Conservation (phyloP, 2,797 vertebrate genomes). For the Mormyrops attenuatus region DNA sequence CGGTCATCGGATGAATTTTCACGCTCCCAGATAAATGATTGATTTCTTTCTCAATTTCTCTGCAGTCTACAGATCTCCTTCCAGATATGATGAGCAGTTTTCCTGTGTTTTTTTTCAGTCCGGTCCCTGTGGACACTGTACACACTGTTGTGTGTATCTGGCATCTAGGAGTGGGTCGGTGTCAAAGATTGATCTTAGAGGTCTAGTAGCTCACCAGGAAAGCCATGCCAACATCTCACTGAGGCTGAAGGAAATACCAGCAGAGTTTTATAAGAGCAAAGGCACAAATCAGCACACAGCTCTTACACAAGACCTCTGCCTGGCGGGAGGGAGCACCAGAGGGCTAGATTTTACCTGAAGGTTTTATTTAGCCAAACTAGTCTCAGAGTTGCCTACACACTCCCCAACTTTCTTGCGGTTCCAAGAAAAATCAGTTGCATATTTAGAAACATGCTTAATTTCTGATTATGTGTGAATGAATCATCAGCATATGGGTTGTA, state of each 20-base stretch:
- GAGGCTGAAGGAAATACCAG: neutral
- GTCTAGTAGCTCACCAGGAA: neutral
- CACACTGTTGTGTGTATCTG: neutral
- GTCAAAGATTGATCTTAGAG: neutral
- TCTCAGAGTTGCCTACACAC: neutral
- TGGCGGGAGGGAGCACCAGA: neutral
- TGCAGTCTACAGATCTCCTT: neutral
- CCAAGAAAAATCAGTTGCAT: neutral
- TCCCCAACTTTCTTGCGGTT: neutral
- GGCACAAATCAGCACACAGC: neutral
- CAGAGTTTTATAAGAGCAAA: neutral
- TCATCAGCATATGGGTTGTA: neutral
- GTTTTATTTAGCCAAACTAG: neutral
- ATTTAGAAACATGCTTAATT: slow-evolving; percentile 13
- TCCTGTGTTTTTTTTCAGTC: neutral
- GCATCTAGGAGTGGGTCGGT: neutral
- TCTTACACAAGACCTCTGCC: neutral
- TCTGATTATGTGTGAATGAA: slow-evolving; percentile 11
- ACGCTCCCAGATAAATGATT: neutral
- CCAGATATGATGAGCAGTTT: neutral
- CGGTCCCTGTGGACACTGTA: neutral
- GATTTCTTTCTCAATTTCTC: slow-evolving; percentile 16
- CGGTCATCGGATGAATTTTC: slow-evolving; percentile 28
- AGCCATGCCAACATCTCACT: neutral
- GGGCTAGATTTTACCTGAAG: neutral